Percentiles rank a stretch among this genome's conserved stretches.
Conservation (phyloP, 2,888 invertebrate genomes). For the Plagiodera versicolora region DNA sequence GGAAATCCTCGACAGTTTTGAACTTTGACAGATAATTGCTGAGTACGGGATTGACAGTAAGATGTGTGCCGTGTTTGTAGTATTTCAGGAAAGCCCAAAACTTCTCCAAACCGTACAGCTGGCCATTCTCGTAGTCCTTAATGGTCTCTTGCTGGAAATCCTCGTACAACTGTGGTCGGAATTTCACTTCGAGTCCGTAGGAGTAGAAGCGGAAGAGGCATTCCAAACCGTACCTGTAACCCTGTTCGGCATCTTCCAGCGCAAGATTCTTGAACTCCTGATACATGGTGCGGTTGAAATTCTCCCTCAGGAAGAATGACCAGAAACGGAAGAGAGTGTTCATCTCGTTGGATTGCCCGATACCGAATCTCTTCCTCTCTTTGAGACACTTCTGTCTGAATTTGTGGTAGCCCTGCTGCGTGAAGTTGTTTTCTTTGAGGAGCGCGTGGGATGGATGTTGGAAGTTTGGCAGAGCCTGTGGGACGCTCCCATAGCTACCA, state of each 20-base stretch:
- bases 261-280: constrained; percentile 91
- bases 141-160: constrained; percentile 95
- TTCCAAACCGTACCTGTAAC: constrained; percentile 86
- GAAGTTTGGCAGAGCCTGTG: constrained; percentile 84
- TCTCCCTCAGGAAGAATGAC: constrained; percentile 98
- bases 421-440: constrained; percentile 95
- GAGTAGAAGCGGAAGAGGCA: constrained; percentile 95
- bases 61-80: constrained; percentile 77
- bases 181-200: constrained; percentile 95
- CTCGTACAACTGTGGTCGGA: constrained; percentile 91
- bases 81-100: constrained; percentile 99
- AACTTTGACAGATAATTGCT: constrained; percentile 75
- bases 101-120: constrained; percentile 97
- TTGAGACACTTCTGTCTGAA: constrained; percentile 92
- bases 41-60: constrained; percentile 75
- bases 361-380: constrained; percentile 91
- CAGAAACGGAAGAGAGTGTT: constrained; percentile 99
- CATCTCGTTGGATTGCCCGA: constrained; percentile 98
- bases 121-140: constrained; percentile 87
- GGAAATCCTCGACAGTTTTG: constrained; percentile 87
- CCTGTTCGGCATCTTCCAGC: constrained; percentile 88
- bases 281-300: constrained; percentile 98
- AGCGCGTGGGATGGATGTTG: constrained; percentile 96
- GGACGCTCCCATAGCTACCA: constrained; percentile 77
- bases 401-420: constrained; percentile 96